Conservation (phyloP, 1,140 invertebrate species). For the Ostrea denselamellosa region DNA sequence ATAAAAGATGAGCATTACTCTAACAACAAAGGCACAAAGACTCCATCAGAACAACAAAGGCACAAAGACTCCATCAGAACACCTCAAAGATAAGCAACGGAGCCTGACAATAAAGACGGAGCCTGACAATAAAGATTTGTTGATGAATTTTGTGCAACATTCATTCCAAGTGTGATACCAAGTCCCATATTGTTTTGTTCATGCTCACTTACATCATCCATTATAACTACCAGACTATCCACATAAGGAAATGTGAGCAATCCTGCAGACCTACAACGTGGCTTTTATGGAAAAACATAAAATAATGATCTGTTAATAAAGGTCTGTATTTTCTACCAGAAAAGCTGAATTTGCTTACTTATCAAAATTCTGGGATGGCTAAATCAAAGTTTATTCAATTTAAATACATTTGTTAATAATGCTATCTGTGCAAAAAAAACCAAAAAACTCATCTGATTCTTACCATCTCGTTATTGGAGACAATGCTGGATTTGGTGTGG, state of each 20-base stretch:
- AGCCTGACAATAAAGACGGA: too few species aligned
- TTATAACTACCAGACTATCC: constrained; percentile 89
- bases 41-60: too few species aligned
- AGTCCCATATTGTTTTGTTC: not conserved
- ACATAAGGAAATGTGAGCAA: constrained; percentile 92
- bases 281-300: constrained; percentile 27
- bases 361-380: not conserved
- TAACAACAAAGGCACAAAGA: too few species aligned
- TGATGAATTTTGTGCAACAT: too few species aligned
- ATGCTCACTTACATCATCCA: constrained; percentile 89
- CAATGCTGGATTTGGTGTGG: constrained; percentile 51
- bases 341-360: not conserved
- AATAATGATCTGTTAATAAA: not conserved
- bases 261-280: constrained; percentile 90
- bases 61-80: too few species aligned
- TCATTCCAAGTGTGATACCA: too few species aligned
- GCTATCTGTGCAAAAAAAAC: not conserved
- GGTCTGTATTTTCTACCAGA: not conserved
- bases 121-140: too few species aligned
- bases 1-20: too few species aligned
- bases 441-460: constrained; percentile 16
- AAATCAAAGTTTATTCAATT: not conserved
- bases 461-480: constrained; percentile 59
- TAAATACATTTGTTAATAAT: not conserved
- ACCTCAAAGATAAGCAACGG: too few species aligned